Evolutionary conservation across 2,888 invertebrate species (phyloP), one percentile per base, ranked within the genome.

Genomic region (Helleia helle): DNA sequence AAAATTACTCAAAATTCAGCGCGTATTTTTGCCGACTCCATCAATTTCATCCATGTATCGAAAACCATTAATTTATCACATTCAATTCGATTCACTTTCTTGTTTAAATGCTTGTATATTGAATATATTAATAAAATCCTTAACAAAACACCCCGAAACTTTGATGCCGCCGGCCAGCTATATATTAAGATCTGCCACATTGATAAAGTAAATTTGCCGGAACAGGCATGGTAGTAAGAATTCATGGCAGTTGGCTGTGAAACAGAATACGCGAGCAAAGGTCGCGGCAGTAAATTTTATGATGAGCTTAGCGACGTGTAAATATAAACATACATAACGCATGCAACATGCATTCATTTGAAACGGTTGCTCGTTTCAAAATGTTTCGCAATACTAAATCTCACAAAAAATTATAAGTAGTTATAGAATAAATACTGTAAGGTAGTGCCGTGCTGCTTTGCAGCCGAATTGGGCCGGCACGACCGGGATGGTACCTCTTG

Each of bases 101-200:
- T 22, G 22, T 8, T 29, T 13, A 11, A 8, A 29, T 29, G 11
- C 13, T n/a, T n/a, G n/a, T n/a, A 11, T 14, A 13, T 8, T 7
- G 24, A 24, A n/a, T 14, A 39, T 25, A 15, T 30, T 39, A n/a
- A n/a, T n/a, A n/a, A n/a, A n/a, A n/a, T n/a, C n/a, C 9, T 29
- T 15, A 39, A 39, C 30, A 30, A 29, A 30, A 39, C 29, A 14
- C 24, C 14, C 15, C n/a, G 30, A 22, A 13, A 30, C 29, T 36
- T 40, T 36, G 43, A 43, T 39, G 42, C 28, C 37, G 39, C 28
- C 42, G 39, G 28, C 38, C 48, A 39, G 12, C 24, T 44, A 43
- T 53, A 46, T 38, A 49, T 50, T 48, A 51, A 44, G 51, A 51
- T 53, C 38, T 49, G 51, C 43, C 31, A 50, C 53, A 53, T 51